Base-by-base conservation (phyloP, 1,140 invertebrate species). In the Panagrolaimus sp. region DNA sequence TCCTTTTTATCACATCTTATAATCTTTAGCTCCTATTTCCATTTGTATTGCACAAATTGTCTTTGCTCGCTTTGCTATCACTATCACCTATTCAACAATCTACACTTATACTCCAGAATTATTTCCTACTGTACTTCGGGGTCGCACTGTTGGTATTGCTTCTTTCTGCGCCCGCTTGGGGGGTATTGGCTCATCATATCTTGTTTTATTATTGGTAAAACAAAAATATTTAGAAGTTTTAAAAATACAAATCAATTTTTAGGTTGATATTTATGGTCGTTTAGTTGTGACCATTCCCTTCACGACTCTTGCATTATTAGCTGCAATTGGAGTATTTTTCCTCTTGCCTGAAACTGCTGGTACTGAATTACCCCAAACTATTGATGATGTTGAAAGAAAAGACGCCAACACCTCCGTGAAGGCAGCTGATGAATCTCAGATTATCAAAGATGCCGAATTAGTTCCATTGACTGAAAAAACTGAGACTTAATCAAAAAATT, bases 141-240 rank as follows among this genome's bases (percentile, higher is more conserved):
- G 84, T 71, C 78, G 83, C 55, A 83, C 83, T 1, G 79, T 87
- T 65, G 85, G 83, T 17, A 71, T 83, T n/a, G 85, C 85, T 70
- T 84, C 84, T 7, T 85, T 85, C 78, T 76, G 83, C 28, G 84
- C 85, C 9, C 77, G 86, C 46, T 72, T 86, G 24, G 86, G 86
- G 43, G 83, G 83, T 10, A 84, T 86, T 55, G 64, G 84, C 17
- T 85, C 86, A 2, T 84, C 85, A 1, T 64, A 24, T 48, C 79
- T 85, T 10, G 72, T 76, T 44, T 74, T 76, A 69, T 77, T 69
- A 68, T 68, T 77, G 63, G 75, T 77, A 65, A 58, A 58, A 58
- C 12, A 21, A 5, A 52, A 26, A 38, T 38, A 38, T 7, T 38
- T 38, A 38, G n/a, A n/a, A n/a, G n/a, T 38, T 4, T 38, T 38